These are phyloP conservation scores for Microcebus tavaratra DNA, from an alignment of 2,113 vertebrate species.

Conservation along the genomic window DNA sequence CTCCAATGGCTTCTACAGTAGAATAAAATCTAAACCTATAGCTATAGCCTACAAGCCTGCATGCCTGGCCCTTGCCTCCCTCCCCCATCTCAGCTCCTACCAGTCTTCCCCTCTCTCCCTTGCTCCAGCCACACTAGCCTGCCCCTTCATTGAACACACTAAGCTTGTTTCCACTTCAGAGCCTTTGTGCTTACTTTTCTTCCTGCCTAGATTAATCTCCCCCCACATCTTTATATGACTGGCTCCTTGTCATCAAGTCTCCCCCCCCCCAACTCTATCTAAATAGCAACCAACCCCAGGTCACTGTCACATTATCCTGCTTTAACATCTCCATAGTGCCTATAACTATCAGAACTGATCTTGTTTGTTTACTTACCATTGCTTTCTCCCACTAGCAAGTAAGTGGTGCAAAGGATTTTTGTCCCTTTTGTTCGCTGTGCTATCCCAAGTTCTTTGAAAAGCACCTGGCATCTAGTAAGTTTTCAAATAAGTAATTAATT, in stretches of 20 bases:
- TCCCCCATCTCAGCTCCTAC: not conserved
- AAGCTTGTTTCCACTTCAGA: not conserved
- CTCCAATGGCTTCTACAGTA: not conserved
- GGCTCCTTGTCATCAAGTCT: not conserved
- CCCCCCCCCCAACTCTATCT: not conserved
- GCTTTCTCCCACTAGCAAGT: not conserved
- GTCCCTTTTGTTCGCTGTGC: not conserved
- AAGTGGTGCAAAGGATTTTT: not conserved
- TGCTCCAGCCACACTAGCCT: not conserved
- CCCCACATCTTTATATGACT: not conserved
- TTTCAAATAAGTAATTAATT: not conserved
- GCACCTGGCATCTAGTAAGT: not conserved
- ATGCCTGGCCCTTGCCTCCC: not conserved
- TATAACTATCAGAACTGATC: not conserved
- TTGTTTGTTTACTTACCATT: not conserved
- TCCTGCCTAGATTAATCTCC: not conserved
- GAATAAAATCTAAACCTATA: not conserved
- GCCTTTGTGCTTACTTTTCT: not conserved
- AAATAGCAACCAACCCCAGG: not conserved
- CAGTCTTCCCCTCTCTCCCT: not conserved
- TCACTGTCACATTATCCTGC: not conserved
- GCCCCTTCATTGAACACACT: not conserved
- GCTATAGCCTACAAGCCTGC: not conserved
- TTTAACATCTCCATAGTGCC: not conserved
- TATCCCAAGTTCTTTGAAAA: not conserved